Evolutionary conservation across 1,140 invertebrate species (phyloP).

Genomic region (Drosophila santomea): DNA sequence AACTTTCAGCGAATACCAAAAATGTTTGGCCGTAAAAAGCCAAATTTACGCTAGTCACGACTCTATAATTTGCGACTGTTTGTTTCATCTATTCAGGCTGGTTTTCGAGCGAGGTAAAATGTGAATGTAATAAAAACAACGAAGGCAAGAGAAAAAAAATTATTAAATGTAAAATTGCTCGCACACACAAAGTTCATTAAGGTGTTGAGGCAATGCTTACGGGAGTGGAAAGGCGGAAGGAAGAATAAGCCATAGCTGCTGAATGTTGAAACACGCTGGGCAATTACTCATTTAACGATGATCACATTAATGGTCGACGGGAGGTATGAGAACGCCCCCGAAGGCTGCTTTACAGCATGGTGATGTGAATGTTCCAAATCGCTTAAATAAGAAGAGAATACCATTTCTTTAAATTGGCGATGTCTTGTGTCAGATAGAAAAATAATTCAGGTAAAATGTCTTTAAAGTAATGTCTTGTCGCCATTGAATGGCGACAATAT

Average conservation of each 20-base stretch:
- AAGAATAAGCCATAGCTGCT: slow-evolving; percentile 44
- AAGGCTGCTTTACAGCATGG: slow-evolving; percentile 4
- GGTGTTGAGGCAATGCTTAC: slow-evolving; percentile 1
- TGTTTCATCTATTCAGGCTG: slow-evolving; percentile 17
- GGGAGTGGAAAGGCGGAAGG: background rate
- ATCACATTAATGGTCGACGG: slow-evolving; percentile 61
- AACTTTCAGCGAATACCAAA: slow-evolving; percentile 48
- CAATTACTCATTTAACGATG: slow-evolving; percentile 76
- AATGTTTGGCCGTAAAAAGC: slow-evolving; percentile 49
- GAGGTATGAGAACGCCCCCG: slow-evolving; percentile 58
- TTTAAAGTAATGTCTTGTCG: too few relatives aligned
- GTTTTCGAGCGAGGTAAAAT: slow-evolving; percentile 30
- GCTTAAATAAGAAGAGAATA: slow-evolving; percentile 52
- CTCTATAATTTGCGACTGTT: slow-evolving; percentile 61
- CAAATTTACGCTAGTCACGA: slow-evolving; percentile 69
- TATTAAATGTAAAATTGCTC: slow-evolving; percentile 68
- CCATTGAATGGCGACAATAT: too few relatives aligned
- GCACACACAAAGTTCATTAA: slow-evolving; percentile 58
- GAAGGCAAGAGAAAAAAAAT: slow-evolving; percentile 52
- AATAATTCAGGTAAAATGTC: background rate
- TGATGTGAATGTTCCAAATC: slow-evolving; percentile 56
- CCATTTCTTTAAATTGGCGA: background rate
- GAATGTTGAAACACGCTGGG: slow-evolving; percentile 61
- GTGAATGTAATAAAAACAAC: slow-evolving; percentile 58
- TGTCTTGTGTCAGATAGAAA: background rate